Conservation (phyloP, 2,113 vertebrate species). For the Symphodus melops region DNA sequence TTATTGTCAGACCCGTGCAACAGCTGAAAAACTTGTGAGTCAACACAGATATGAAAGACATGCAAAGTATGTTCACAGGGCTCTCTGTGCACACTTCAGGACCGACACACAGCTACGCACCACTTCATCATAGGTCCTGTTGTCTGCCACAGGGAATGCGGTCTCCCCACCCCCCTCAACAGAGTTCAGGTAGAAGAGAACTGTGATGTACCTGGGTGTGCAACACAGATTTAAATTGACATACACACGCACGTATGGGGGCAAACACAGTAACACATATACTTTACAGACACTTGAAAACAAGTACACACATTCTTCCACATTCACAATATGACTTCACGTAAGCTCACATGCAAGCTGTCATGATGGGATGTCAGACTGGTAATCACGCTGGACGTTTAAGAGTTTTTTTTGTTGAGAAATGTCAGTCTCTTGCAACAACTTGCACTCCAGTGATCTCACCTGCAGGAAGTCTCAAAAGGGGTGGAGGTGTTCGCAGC, state of each 20-base stretch:
- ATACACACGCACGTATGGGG: slow-evolving; percentile 49
- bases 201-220: slow-evolving; percentile 93
- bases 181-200: slow-evolving; percentile 98
- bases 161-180: slow-evolving; percentile 98
- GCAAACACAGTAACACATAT: slow-evolving; percentile 26
- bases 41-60: slow-evolving; percentile 53
- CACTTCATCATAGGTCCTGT: slow-evolving; percentile 97
- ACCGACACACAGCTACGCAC: slow-evolving; percentile 79
- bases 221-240: slow-evolving; percentile 71
- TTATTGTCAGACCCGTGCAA: not conserved
- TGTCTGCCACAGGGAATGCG: slow-evolving; percentile 97
- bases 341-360: slow-evolving; percentile 42
- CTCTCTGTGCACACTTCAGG: slow-evolving; percentile 30
- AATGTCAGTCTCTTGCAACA: not conserved
- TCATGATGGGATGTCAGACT: slow-evolving; percentile 74
- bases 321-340: slow-evolving; percentile 20
- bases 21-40: slow-evolving; percentile 50
- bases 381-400: slow-evolving; percentile 29
- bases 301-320: not conserved
- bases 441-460: slow-evolving; percentile 47
- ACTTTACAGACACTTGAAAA: slow-evolving; percentile 31
- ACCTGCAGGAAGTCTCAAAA: slow-evolving; percentile 98
- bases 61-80: slow-evolving; percentile 39
- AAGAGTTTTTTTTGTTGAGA: slow-evolving; percentile 11
- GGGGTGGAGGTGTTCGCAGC: slow-evolving; percentile 89